These are phyloP conservation scores for Pontoporia blainvillei DNA, from an alignment of 2,113 vertebrate genomes.

Conservation along the genomic window DNA sequence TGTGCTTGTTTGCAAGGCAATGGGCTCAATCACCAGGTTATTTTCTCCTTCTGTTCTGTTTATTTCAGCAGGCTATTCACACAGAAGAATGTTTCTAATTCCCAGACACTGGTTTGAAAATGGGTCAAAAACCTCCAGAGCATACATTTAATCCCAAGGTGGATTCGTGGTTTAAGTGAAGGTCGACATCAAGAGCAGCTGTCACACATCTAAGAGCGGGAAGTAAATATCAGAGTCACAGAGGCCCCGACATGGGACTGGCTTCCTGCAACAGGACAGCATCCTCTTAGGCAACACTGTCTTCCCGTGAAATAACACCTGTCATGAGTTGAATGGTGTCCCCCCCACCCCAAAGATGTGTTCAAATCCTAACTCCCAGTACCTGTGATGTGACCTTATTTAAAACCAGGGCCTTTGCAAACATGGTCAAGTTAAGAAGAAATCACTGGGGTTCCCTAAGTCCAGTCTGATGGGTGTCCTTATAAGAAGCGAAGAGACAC, in stretches of 20 bases:
- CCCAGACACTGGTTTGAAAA: background rate
- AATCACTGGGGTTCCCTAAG: background rate
- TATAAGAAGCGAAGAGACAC: background rate
- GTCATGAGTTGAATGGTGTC: background rate
- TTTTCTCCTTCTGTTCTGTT: background rate
- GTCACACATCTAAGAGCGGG: no score
- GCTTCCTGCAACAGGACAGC: background rate
- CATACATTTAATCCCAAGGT: background rate
- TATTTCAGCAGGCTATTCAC: background rate
- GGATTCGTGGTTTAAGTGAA: no score
- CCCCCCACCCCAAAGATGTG: background rate
- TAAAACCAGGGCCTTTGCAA: background rate
- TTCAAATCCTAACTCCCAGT: background rate
- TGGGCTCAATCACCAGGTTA: rapidly evolving
- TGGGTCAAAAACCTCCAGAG: background rate
- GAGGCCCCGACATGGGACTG: rapidly evolving
- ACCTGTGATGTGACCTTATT: background rate
- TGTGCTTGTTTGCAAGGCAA: rapidly evolving
- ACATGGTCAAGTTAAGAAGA: background rate
- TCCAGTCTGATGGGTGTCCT: background rate
- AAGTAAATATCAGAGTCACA: background rate
- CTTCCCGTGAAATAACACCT: background rate
- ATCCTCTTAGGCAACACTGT: rapidly evolving
- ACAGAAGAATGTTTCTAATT: background rate
- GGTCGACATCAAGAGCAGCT: background rate